phyloP scores from a whole-genome alignment of 2,797 vertebrate species.

The Tragopan temminckii region DNA sequence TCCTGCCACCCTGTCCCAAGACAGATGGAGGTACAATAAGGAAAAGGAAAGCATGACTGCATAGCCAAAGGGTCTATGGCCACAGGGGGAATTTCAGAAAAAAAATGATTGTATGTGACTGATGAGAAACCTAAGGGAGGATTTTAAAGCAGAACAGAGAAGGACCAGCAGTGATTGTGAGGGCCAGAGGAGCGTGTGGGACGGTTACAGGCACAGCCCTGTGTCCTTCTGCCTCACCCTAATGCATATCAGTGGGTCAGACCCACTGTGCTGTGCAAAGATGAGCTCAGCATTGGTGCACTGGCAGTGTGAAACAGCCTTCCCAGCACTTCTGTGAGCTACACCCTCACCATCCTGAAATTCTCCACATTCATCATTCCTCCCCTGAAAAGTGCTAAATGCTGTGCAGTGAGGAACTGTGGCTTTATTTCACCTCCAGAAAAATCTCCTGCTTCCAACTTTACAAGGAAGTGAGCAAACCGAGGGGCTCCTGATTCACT shows the following conservation, averaged over 20 bases:
- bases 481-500: slow-evolving; percentile 17
- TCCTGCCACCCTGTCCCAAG: slow-evolving; percentile 38
- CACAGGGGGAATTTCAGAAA: background rate
- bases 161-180: background rate
- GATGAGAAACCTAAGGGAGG: slow-evolving; percentile 45
- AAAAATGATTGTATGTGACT: background rate
- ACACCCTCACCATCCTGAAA: background rate
- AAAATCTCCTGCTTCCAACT: slow-evolving; percentile 45
- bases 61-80: slow-evolving; percentile 38
- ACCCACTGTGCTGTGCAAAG: background rate
- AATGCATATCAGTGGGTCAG: background rate
- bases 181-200: background rate
- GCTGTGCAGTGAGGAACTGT: slow-evolving; percentile 25
- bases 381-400: slow-evolving; percentile 11
- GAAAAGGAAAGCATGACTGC: slow-evolving; percentile 26
- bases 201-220: background rate
- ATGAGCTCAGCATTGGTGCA: background rate
- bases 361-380: slow-evolving; percentile 38
- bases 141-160: background rate
- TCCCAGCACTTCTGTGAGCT: background rate
- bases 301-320: background rate
- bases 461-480: slow-evolving; percentile 40
- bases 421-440: slow-evolving; percentile 33
- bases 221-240: background rate
- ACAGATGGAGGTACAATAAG: slow-evolving; percentile 25